Evolutionary conservation across 2,797 vertebrate genomes (phyloP).

Genomic region (Betta splendens): DNA sequence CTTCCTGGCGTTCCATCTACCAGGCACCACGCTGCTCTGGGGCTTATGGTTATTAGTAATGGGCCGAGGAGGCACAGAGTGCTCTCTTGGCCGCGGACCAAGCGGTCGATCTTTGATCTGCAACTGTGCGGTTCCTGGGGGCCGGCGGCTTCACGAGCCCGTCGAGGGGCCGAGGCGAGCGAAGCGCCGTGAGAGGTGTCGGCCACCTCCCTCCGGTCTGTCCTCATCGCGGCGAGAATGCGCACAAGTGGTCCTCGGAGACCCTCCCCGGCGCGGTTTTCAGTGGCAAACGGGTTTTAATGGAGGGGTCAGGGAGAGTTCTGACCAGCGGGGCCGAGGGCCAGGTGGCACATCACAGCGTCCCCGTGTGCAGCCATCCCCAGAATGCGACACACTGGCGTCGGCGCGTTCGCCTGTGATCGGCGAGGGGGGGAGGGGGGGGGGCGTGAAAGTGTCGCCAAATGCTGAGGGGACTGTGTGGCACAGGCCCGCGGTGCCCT

Average conservation of each 20-base stretch:
- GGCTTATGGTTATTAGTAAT: conserved; percentile 60
- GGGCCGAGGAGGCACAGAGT: conserved; percentile 59
- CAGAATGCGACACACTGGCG: conserved; percentile 88
- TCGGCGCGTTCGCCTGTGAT: conserved; percentile 82
- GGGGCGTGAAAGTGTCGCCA: conserved; percentile 67
- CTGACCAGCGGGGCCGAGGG: conserved; percentile 67
- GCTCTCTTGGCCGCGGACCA: conserved; percentile 72
- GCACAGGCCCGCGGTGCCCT: conserved; percentile 49
- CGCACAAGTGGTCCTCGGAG: conserved; percentile 76
- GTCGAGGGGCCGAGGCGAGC: conserved; percentile 41
- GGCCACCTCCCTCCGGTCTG: conserved; percentile 68
- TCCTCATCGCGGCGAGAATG: conserved; percentile 70
- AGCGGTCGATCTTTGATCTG: conserved; percentile 77
- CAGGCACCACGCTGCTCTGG: conserved; percentile 48
- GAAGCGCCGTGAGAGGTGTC: conserved; percentile 71
- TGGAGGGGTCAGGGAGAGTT: conserved; percentile 80
- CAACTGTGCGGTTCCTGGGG: conserved; percentile 63
- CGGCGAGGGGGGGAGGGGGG: conserved; percentile 66
- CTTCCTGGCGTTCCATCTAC: conserved; percentile 51
- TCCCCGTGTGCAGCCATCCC: conserved; percentile 79
- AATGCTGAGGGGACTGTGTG: conserved; percentile 71
- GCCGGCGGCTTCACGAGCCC: conserved; percentile 50
- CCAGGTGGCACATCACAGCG: conserved; percentile 83
- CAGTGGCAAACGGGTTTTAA: conserved; percentile 77
- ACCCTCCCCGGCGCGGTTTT: conserved; percentile 63